Evolutionary conservation across 2,888 invertebrate genomes (phyloP).

Genomic region (Pollenia amentaria): DNA sequence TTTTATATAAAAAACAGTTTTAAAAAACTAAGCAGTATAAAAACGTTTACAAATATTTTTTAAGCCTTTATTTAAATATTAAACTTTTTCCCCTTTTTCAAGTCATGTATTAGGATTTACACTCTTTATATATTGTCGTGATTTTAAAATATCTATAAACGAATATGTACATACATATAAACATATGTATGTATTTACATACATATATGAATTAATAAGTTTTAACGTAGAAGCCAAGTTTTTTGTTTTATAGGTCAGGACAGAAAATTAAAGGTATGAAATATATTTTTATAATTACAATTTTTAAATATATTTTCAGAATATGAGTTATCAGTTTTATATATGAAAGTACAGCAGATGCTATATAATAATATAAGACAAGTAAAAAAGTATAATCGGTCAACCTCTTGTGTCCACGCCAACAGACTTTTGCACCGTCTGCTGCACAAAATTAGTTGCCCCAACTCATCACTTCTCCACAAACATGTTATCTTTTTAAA

Average conservation of each 20-base stretch:
- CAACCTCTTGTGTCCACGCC: no score
- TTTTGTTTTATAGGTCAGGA: constrained; percentile 30
- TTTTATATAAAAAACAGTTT: not conserved
- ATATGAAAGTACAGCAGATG: no score
- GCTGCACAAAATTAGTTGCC: no score
- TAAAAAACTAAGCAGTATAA: constrained; percentile 18
- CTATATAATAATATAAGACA: no score
- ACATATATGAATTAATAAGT: not conserved
- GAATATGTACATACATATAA: not conserved
- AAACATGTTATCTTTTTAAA: no score
- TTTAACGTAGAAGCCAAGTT: not conserved
- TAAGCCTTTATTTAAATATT: constrained; percentile 10
- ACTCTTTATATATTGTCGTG: constrained; percentile 12
- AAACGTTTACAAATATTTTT: constrained; percentile 30
- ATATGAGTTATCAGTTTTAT: no score
- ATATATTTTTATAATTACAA: not conserved
- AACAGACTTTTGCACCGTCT: no score
- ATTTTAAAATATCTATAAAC: constrained; percentile 30
- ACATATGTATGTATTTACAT: not conserved
- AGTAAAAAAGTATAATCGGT: no score
- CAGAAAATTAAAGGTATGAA: constrained; percentile 11
- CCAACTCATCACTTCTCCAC: no score
- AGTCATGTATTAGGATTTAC: constrained; percentile 9
- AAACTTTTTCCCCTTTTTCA: not conserved
- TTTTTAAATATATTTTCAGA: no score